Percentiles rank a stretch among this genome's conserved stretches.
These are phyloP conservation scores for Andrena trimmerana DNA, from an alignment of 2,888 invertebrate genomes.

Conservation along the genomic window DNA sequence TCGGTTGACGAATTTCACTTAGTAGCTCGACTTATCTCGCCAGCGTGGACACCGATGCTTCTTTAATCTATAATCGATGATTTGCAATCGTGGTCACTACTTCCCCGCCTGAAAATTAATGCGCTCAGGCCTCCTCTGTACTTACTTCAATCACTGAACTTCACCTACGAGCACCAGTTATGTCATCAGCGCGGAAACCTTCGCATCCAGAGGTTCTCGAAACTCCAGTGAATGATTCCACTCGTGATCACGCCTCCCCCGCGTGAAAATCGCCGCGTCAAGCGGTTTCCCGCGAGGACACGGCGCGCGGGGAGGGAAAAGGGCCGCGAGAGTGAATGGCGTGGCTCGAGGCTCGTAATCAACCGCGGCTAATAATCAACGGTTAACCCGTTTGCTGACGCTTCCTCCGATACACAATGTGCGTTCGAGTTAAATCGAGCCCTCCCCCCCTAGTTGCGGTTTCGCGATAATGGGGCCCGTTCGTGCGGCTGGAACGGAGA, in stretches of 20 bases:
- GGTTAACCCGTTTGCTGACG: constrained; percentile 36
- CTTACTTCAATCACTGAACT: too few species aligned
- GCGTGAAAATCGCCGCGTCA: constrained; percentile 25
- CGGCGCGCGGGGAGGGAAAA: constrained; percentile 2
- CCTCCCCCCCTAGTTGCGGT: neutral
- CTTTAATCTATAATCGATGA: too few species aligned
- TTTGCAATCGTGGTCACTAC: too few species aligned
- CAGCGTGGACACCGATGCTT: too few species aligned
- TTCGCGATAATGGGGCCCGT: constrained; percentile 7
- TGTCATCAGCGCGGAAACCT: too few species aligned
- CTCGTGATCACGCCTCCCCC: neutral
- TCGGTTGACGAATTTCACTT: too few species aligned
- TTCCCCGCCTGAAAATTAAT: too few species aligned
- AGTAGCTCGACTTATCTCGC: too few species aligned
- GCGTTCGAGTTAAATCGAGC: constrained; percentile 19
- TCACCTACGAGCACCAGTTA: too few species aligned
- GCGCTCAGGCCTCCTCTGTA: too few species aligned
- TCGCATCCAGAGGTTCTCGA: neutral
- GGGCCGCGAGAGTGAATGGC: neutral
- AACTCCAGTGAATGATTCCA: neutral
- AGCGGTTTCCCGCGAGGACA: constrained; percentile 9
- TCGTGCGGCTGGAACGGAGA: constrained; percentile 6
- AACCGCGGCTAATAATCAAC: constrained; percentile 34
- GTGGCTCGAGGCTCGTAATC: constrained; percentile 20
- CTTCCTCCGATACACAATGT: constrained; percentile 29